Base-by-base conservation (phyloP, 2,113 vertebrate genomes). In the Amphiprion ocellaris region DNA sequence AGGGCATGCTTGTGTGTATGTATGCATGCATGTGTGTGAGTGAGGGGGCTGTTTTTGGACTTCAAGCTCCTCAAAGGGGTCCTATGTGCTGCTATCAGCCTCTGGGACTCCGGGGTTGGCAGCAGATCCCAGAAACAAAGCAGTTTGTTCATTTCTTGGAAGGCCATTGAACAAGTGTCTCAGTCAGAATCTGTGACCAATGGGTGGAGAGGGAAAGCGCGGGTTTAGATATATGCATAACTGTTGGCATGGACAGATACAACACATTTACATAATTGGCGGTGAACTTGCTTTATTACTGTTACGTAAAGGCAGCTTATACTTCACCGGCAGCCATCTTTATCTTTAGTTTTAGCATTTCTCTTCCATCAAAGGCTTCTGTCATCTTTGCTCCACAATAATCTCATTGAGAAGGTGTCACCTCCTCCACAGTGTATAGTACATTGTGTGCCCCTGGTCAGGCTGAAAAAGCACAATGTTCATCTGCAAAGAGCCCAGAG, bases 101-200 rank as follows among this genome's bases (percentile, higher is more conserved):
- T 79, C 59, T 86, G 90, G 90, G 87, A 90, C 89, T 91, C 83
- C 71, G 87, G 83, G 89, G 80, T 85, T 69, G 89, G 90, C 85
- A 82, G 72, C 41, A 11, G 79, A 79, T 83, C 71, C 44, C 66
- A 72, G 76, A 88, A 91, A 93, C 91, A 93, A 93, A 92, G 92
- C 82, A 78, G 91, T 93, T 89, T 90, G 92, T 94, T 94, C 85
- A 94, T 92, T 92, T 92, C 81, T 87, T 93, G 87, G 76, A 90
- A 85, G 77, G 76, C 69, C 52, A 58, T 37, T 26, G 86, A 90
- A 91, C 90, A 93, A 90, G 90, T 89, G 83, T 90, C 79, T 87
- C 89, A 87, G 84, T 91, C 86, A 92, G 73, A 58, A 39, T 47
- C 67, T 55, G 9, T 69, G 70, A 81, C 73, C 83, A 77, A 69